A percentile compares a stretch with the other conserved stretches of the same genome.
phyloP scores from a whole-genome alignment of 2,113 vertebrate genomes.

The Thermophis baileyi region DNA sequence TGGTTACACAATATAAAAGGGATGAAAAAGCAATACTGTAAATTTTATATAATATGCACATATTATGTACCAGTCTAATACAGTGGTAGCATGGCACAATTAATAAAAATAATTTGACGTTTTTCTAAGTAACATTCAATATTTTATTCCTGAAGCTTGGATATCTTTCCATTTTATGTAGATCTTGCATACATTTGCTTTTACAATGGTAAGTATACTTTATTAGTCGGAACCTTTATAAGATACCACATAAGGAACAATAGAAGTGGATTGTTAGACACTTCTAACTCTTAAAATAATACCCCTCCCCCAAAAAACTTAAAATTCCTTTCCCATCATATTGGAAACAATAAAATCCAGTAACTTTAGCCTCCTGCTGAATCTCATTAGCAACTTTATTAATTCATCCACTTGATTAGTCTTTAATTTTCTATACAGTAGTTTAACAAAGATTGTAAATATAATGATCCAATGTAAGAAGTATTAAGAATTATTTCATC shows the following conservation, averaged over 20 bases:
- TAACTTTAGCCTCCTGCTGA: neutral
- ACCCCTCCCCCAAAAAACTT: neutral
- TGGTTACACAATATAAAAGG: neutral
- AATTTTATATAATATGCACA: neutral
- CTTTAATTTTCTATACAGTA: neutral
- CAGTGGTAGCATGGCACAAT: neutral
- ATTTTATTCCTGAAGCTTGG: conserved; percentile 62
- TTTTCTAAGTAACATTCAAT: conserved; percentile 40
- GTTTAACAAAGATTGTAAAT: neutral
- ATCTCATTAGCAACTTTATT: neutral
- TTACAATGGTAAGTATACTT: conserved; percentile 68
- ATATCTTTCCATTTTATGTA: conserved; percentile 60
- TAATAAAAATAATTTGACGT: neutral
- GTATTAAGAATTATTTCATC: neutral
- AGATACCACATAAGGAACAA: neutral
- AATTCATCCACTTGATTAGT: neutral
- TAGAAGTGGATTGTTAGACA: neutral
- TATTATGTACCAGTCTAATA: neutral
- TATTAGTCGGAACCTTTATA: neutral
- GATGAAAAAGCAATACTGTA: neutral
- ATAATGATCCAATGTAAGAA: neutral
- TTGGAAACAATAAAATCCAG: neutral
- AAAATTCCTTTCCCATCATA: neutral
- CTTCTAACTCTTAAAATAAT: neutral
- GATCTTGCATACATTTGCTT: conserved; percentile 60